These are phyloP conservation scores for Apeltes quadracus DNA, from an alignment of 2,113 vertebrate genomes.

Conservation along the genomic window DNA sequence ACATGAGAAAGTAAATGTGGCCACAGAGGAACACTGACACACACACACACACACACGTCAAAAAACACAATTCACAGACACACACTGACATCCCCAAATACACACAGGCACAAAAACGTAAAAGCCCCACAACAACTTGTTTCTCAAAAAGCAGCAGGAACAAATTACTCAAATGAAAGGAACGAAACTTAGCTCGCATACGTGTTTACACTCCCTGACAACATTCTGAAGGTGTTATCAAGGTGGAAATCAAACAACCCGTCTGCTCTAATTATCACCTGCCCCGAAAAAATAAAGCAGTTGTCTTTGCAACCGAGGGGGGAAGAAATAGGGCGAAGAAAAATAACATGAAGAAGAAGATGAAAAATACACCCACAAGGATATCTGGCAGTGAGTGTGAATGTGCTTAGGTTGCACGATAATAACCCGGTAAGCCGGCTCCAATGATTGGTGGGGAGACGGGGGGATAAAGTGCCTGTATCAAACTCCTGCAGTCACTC, in stretches of 20 bases:
- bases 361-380: slow-evolving; percentile 67
- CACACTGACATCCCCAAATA: slow-evolving; percentile 14
- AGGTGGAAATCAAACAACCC: slow-evolving; percentile 76
- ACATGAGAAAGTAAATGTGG: slow-evolving; percentile 34
- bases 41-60: slow-evolving; percentile 1
- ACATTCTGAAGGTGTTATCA: slow-evolving; percentile 78
- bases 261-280: slow-evolving; percentile 79
- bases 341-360: slow-evolving; percentile 72
- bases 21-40: slow-evolving; percentile 40
- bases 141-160: slow-evolving; percentile 73
- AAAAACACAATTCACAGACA: slow-evolving; percentile 39
- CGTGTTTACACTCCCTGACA: slow-evolving; percentile 77
- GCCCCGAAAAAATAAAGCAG: slow-evolving; percentile 76
- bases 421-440: slow-evolving; percentile 77
- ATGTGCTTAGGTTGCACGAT: slow-evolving; percentile 73
- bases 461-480: slow-evolving; percentile 76
- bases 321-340: slow-evolving; percentile 70
- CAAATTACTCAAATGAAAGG: slow-evolving; percentile 78
- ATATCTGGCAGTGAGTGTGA: slow-evolving; percentile 73
- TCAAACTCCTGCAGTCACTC: slow-evolving; percentile 64
- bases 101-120: slow-evolving; percentile 41
- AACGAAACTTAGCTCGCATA: slow-evolving; percentile 67
- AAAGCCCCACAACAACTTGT: slow-evolving; percentile 68
- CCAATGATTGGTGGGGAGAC: slow-evolving; percentile 78
- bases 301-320: slow-evolving; percentile 70